A percentile compares a stretch with the other conserved stretches of the same genome.
Conservation (phyloP, 2,113 vertebrate species). For the Scomber japonicus region DNA sequence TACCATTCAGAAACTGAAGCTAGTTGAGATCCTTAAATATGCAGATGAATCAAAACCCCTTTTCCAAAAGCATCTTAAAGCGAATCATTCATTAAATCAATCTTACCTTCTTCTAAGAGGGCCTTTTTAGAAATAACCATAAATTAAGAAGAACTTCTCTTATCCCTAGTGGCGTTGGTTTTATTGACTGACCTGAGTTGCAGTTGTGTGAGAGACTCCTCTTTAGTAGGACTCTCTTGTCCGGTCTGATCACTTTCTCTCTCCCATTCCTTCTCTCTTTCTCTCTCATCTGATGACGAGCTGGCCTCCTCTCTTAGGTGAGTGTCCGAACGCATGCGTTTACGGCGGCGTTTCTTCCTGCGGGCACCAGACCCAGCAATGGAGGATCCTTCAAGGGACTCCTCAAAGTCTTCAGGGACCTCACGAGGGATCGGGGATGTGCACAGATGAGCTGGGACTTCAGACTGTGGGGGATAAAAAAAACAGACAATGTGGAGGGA, state of each 20-base stretch:
- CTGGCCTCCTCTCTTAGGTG: constrained; percentile 57
- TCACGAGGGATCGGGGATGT: constrained; percentile 89
- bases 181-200: constrained; percentile 73
- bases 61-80: too few species aligned
- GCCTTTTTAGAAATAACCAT: background rate
- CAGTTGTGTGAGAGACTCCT: constrained; percentile 58
- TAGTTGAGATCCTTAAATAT: too few species aligned
- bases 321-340: constrained; percentile 80
- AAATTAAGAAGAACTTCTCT: too few species aligned
- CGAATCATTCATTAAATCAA: too few species aligned
- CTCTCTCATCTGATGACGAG: constrained; percentile 84
- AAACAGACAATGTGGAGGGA: background rate
- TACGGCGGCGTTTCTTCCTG: constrained; percentile 85
- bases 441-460: constrained; percentile 86
- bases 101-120: background rate
- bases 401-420: constrained; percentile 19
- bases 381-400: background rate
- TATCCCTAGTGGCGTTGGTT: background rate
- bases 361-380: constrained; percentile 27
- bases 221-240: constrained; percentile 51
- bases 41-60: too few species aligned
- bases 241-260: constrained; percentile 70
- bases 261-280: constrained; percentile 80
- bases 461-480: constrained; percentile 63
- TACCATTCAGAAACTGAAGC: too few species aligned